Evolutionary conservation across 2,113 vertebrate species (phyloP).

Genomic region (Panurus biarmicus): DNA sequence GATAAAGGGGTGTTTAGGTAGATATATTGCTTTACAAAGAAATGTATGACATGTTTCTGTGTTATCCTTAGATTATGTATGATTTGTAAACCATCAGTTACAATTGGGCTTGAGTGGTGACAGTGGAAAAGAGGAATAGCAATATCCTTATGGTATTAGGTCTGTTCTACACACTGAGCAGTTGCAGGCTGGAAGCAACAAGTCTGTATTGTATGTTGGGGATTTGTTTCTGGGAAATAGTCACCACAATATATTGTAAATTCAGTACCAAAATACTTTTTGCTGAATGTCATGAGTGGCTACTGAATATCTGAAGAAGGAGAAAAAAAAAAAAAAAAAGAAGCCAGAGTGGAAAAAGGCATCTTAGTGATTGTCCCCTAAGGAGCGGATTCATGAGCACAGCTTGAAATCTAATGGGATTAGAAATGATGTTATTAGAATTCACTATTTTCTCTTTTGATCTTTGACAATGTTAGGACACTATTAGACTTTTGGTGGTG

Average conservation of each 20-base stretch:
- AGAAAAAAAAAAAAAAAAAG: background rate
- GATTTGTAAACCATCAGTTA: background rate
- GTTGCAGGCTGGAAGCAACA: background rate
- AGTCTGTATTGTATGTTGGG: background rate
- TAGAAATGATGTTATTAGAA: background rate
- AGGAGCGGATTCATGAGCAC: background rate
- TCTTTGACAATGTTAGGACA: background rate
- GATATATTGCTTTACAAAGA: background rate
- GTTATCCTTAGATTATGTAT: background rate
- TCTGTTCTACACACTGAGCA: background rate
- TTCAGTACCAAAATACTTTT: background rate
- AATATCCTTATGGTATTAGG: background rate
- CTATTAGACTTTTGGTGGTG: background rate
- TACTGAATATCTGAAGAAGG: background rate
- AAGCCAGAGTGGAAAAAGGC: background rate
- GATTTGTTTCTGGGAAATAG: background rate
- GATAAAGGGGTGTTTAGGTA: background rate
- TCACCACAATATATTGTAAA: background rate
- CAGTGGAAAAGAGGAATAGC: background rate
- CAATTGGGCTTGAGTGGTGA: background rate
- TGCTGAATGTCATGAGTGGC: background rate
- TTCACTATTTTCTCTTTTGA: background rate
- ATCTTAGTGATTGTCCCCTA: background rate
- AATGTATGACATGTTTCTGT: background rate
- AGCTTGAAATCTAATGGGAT: constrained; percentile 6